phyloP scores from a whole-genome alignment of 92 coral and sea anemone genomes.

The Porites evermanni region DNA sequence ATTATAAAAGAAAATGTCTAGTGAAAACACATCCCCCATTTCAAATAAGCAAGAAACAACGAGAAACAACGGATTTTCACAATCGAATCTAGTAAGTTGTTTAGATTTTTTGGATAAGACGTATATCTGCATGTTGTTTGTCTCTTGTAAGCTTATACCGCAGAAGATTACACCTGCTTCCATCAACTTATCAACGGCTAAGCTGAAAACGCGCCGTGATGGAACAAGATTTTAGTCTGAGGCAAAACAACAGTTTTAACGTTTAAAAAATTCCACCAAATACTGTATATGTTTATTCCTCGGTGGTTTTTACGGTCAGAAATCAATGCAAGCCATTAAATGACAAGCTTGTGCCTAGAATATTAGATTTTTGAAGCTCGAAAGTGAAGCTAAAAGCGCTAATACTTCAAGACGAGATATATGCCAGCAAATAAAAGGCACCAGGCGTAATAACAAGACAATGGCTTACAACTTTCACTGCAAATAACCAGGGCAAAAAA shows the following conservation, averaged over 20 bases:
- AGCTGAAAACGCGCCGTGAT: conserved; percentile 1
- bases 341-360: background rate
- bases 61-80: too few species aligned
- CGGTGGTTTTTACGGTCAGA: conserved; percentile 13
- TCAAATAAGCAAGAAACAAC: too few species aligned
- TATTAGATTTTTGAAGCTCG: conserved; percentile 9
- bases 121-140: too few species aligned
- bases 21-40: too few species aligned
- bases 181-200: background rate
- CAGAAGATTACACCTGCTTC: background rate
- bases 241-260: background rate
- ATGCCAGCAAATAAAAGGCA: background rate
- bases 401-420: conserved; percentile 2
- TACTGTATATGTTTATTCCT: background rate
- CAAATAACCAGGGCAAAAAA: background rate
- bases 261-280: background rate
- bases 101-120: too few species aligned
- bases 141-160: too few species aligned
- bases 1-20: too few species aligned
- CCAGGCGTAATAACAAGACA: background rate
- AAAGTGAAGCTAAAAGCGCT: conserved; percentile 7
- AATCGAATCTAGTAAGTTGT: too few species aligned
- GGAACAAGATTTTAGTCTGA: conserved; percentile 22
- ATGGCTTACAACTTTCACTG: background rate
- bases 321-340: conserved; percentile 32